Percentiles rank a stretch among this genome's conserved stretches.
Evolutionary conservation across 1,140 invertebrate species (phyloP).

Genomic region (Drosophila dunni): DNA sequence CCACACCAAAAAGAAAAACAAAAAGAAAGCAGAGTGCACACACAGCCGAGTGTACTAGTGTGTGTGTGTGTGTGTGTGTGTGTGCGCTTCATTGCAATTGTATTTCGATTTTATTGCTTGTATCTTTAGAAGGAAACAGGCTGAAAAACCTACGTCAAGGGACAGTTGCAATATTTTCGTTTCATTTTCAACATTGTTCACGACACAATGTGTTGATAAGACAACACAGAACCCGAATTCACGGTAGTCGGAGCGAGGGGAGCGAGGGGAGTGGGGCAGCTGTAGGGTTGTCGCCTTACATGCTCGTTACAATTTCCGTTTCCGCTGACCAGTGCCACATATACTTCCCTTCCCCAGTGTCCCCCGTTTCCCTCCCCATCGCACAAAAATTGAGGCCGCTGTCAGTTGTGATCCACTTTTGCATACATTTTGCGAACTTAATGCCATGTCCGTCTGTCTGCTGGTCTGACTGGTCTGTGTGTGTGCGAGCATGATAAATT

Average conservation of each 20-base stretch:
- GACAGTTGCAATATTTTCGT: constrained; percentile 79
- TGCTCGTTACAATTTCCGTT: constrained; percentile 66
- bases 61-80: background rate
- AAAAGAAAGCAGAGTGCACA: background rate
- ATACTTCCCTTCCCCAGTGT: background rate
- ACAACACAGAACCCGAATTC: constrained; percentile 32
- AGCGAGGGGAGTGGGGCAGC: background rate
- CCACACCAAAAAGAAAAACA: constrained; percentile 19
- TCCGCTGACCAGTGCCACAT: constrained; percentile 18
- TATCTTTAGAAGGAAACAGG: constrained; percentile 67
- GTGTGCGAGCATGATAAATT: constrained; percentile 63
- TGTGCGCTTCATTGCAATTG: constrained; percentile 58
- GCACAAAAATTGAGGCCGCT: constrained; percentile 33
- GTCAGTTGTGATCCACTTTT: constrained; percentile 56
- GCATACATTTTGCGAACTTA: constrained; percentile 55
- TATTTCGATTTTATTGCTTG: constrained; percentile 78
- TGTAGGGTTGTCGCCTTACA: constrained; percentile 46
- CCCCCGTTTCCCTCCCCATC: background rate
- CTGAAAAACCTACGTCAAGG: constrained; percentile 42
- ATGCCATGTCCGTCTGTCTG: constrained; percentile 21
- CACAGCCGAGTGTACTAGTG: background rate
- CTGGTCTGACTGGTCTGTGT: constrained; percentile 10
- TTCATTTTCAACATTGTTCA: constrained; percentile 67
- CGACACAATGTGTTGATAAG: constrained; percentile 75
- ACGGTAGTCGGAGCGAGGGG: background rate